Conservation (phyloP, 1,140 invertebrate species). For the Nasonia vitripennis region DNA sequence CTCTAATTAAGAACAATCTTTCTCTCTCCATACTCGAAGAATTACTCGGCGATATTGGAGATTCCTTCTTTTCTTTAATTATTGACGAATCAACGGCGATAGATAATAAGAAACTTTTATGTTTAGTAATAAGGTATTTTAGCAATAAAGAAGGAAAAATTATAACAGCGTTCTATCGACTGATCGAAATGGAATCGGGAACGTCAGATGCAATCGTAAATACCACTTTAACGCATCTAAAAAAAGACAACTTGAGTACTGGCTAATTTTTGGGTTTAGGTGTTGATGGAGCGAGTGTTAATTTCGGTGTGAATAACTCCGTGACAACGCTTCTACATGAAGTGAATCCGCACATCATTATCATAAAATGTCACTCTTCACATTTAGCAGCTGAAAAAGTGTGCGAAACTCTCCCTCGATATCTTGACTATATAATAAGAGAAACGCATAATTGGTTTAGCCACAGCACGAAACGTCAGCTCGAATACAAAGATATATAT, state of each 20-base stretch:
- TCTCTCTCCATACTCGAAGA: background rate
- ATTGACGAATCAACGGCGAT: background rate
- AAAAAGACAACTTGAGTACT: background rate
- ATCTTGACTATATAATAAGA: background rate
- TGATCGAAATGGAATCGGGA: background rate
- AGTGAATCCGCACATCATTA: too few species aligned
- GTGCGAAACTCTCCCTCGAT: background rate
- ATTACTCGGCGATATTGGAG: background rate
- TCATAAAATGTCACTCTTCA: too few species aligned
- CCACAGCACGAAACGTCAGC: conserved; percentile 8
- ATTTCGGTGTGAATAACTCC: background rate
- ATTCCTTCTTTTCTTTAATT: background rate
- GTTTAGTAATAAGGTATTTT: conserved; percentile 19
- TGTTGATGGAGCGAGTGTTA: background rate
- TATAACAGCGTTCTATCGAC: background rate
- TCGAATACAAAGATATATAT: background rate
- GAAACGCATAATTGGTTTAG: conserved; percentile 12
- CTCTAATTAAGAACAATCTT: background rate
- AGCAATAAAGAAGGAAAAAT: background rate
- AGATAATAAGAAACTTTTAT: background rate
- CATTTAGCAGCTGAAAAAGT: conserved; percentile 9
- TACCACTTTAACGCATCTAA: background rate
- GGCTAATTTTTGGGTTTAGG: background rate
- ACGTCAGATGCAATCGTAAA: background rate
- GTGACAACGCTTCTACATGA: too few species aligned